These are phyloP conservation scores for Microctonus hyperodae DNA, from an alignment of 2,888 invertebrate species.

Conservation along the genomic window DNA sequence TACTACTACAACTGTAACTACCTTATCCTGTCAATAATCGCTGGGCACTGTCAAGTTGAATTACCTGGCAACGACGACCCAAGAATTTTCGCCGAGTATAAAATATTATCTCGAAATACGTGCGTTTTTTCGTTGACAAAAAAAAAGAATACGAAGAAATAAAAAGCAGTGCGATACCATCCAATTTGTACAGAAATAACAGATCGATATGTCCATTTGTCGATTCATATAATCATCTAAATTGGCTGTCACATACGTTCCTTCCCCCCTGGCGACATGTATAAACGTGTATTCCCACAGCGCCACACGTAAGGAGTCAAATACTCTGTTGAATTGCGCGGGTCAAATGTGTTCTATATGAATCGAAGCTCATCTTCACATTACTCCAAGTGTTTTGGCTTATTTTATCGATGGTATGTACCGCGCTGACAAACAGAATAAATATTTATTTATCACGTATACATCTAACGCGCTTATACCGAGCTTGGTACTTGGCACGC, in stretches of 20 bases:
- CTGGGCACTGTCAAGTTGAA: slow-evolving; percentile 24
- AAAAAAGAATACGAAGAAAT: neutral
- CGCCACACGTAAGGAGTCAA: neutral
- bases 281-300: neutral
- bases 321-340: neutral
- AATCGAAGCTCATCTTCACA: no score
- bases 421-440: slow-evolving; percentile 41
- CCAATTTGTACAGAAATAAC: slow-evolving; percentile 36
- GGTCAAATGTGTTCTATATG: neutral
- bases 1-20: no score
- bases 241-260: slow-evolving; percentile 12
- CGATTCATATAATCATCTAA: slow-evolving; percentile 18
- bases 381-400: no score
- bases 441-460: slow-evolving; percentile 53
- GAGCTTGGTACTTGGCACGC: slow-evolving; percentile 3
- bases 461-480: no score
- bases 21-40: neutral
- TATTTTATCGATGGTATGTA: neutral
- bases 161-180: slow-evolving; percentile 11
- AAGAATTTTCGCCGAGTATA: neutral
- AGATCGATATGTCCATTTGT: slow-evolving; percentile 28
- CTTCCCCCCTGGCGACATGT: neutral
- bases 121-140: slow-evolving; percentile 1
- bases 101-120: neutral
- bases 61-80: slow-evolving; percentile 20